These are phyloP conservation scores for Cynaeus angustus DNA, from an alignment of 2,888 invertebrate species.

Conservation along the genomic window DNA sequence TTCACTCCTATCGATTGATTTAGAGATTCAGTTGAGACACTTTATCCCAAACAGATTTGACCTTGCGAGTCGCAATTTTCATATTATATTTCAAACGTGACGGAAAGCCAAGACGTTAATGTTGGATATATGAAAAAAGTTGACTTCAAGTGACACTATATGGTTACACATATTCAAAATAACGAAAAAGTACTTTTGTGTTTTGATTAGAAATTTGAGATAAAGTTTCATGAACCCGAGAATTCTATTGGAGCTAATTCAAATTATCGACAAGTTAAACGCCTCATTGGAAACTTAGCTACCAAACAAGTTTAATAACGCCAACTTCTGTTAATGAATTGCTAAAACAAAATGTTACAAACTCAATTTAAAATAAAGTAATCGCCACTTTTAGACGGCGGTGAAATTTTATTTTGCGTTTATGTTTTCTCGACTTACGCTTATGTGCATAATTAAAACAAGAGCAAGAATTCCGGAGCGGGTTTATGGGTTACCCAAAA, in stretches of 20 bases:
- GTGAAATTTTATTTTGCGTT: slow-evolving; percentile 5
- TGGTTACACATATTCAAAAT: slow-evolving; percentile 12
- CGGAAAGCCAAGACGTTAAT: not conserved
- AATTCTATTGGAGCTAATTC: slow-evolving; percentile 53
- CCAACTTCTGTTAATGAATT: slow-evolving; percentile 51
- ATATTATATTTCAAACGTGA: slow-evolving; percentile 34
- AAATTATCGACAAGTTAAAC: slow-evolving; percentile 55
- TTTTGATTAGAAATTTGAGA: slow-evolving; percentile 49
- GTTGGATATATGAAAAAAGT: slow-evolving; percentile 5
- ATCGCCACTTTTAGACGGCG: slow-evolving; percentile 1
- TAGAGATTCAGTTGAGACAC: slow-evolving; percentile 47
- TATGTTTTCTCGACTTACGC: slow-evolving; percentile 8
- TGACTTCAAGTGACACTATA: slow-evolving; percentile 1
- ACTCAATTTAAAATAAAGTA: slow-evolving; percentile 42
- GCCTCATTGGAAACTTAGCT: slow-evolving; percentile 52
- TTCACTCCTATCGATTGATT: slow-evolving; percentile 47
- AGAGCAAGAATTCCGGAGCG: not conserved
- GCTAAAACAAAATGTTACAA: slow-evolving; percentile 46
- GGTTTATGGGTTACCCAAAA: too few species aligned
- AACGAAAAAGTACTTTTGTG: slow-evolving; percentile 41
- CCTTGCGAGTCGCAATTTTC: slow-evolving; percentile 37
- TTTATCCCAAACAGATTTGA: slow-evolving; percentile 46
- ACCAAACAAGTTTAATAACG: slow-evolving; percentile 50
- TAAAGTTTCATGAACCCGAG: slow-evolving; percentile 38
- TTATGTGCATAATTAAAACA: slow-evolving; percentile 2